Percentiles rank a stretch among this genome's conserved stretches.
Evolutionary conservation across 1,140 invertebrate species (phyloP).

Genomic region (Habropoda laboriosa): DNA sequence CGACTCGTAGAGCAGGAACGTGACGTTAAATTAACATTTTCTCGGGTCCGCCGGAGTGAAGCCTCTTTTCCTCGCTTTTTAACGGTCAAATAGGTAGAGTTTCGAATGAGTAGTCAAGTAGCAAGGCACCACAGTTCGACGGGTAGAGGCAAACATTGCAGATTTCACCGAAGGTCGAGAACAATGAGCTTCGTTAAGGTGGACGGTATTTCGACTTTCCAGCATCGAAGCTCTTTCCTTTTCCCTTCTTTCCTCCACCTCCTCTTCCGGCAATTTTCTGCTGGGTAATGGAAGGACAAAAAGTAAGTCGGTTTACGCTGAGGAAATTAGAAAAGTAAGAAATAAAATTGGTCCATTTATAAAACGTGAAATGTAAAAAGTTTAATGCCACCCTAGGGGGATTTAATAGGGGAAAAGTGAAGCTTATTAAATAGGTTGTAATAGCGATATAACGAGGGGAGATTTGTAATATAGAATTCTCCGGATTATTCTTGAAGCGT

Average conservation of each 20-base stretch:
- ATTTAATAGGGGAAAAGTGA: too few species aligned
- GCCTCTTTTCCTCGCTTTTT: neutral
- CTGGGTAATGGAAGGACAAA: neutral
- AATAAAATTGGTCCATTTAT: too few species aligned
- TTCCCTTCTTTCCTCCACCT: neutral
- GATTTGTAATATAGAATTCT: neutral
- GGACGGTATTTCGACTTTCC: constrained; percentile 17
- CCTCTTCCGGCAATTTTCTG: neutral
- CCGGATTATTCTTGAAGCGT: neutral
- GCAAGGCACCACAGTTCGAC: neutral
- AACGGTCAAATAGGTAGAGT: neutral
- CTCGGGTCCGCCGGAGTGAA: neutral
- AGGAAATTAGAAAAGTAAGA: too few species aligned
- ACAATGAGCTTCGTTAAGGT: constrained; percentile 44
- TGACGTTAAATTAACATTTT: neutral
- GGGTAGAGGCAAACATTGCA: neutral
- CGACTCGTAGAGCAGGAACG: too few species aligned
- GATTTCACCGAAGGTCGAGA: constrained; percentile 32
- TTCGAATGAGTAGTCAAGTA: neutral
- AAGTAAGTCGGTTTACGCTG: neutral
- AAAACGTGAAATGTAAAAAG: too few species aligned
- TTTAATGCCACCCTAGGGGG: too few species aligned
- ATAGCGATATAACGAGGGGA: neutral
- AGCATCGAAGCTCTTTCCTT: constrained; percentile 27
- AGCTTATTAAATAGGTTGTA: too few species aligned